Conservation (phyloP, 2,113 vertebrate genomes). For the Protomyctophum bolini region DNA sequence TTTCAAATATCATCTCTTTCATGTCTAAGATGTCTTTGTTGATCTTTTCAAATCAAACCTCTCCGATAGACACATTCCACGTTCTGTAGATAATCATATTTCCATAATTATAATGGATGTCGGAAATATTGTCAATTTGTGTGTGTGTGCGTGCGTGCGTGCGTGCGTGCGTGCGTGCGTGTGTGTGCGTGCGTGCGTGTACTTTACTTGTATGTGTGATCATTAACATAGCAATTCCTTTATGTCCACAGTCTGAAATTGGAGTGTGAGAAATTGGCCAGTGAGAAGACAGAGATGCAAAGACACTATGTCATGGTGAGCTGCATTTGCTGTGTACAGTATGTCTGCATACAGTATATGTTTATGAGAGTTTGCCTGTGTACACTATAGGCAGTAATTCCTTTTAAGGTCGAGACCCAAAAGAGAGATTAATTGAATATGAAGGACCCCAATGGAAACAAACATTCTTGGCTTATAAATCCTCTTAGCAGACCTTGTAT, state of each 20-base stretch:
- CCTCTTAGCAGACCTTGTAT: too few relatives aligned
- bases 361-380: background rate
- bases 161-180: background rate
- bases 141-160: background rate
- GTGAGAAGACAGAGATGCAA: conserved; percentile 98
- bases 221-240: conserved; percentile 10
- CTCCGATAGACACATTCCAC: too few relatives aligned
- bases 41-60: too few relatives aligned
- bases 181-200: background rate
- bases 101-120: background rate
- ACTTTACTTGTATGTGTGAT: background rate
- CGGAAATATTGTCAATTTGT: background rate
- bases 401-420: too few relatives aligned
- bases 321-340: background rate
- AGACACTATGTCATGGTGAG: conserved; percentile 98
- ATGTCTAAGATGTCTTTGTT: too few relatives aligned
- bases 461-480: too few relatives aligned
- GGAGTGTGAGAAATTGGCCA: conserved; percentile 97
- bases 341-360: conserved; percentile 4
- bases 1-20: too few relatives aligned
- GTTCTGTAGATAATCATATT: background rate
- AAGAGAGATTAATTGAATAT: too few relatives aligned
- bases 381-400: too few relatives aligned
- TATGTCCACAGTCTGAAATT: conserved; percentile 86
- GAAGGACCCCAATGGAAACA: too few relatives aligned